Conservation (phyloP, 2,888 invertebrate genomes). For the Epirrhoe tristata region DNA sequence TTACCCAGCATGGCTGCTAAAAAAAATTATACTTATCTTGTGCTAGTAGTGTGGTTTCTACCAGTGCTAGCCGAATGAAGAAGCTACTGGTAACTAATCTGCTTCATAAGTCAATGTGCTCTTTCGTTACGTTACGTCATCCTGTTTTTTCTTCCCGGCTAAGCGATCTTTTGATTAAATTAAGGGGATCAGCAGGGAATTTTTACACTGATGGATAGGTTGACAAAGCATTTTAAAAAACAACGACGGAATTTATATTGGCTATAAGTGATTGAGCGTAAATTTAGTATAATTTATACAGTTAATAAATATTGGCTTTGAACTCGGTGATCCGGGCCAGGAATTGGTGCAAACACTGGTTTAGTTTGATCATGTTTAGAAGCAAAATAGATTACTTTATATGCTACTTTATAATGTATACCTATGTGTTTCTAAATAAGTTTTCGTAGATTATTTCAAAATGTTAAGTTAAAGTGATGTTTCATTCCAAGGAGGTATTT, state of each 20-base stretch:
- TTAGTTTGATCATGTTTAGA: slow-evolving; percentile 10
- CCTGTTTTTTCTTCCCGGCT: slow-evolving; percentile 79
- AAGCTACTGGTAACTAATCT: slow-evolving; percentile 1
- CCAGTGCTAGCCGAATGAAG: background rate
- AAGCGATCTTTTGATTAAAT: slow-evolving; percentile 85
- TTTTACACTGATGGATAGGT: slow-evolving; percentile 84
- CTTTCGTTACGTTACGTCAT: slow-evolving; percentile 78
- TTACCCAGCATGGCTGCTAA: no score
- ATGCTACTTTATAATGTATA: background rate
- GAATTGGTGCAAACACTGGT: slow-evolving; percentile 13
- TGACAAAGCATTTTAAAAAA: slow-evolving; percentile 81
- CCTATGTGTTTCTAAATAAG: background rate
- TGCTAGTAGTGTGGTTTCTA: no score
- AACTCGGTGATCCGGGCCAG: slow-evolving; percentile 35
- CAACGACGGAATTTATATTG: slow-evolving; percentile 80
- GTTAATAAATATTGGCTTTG: slow-evolving; percentile 72
- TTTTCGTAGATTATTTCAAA: background rate
- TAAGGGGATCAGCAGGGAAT: slow-evolving; percentile 82
- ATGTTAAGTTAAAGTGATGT: no score
- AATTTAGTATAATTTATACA: slow-evolving; percentile 76
- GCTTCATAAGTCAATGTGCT: slow-evolving; percentile 43
- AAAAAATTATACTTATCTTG: no score
- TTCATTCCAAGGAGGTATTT: no score
- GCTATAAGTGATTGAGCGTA: slow-evolving; percentile 79
- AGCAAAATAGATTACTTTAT: background rate